phyloP scores from a whole-genome alignment of 35 echinoderm and acorn worm species.

The Heliocidaris tuberculata region DNA sequence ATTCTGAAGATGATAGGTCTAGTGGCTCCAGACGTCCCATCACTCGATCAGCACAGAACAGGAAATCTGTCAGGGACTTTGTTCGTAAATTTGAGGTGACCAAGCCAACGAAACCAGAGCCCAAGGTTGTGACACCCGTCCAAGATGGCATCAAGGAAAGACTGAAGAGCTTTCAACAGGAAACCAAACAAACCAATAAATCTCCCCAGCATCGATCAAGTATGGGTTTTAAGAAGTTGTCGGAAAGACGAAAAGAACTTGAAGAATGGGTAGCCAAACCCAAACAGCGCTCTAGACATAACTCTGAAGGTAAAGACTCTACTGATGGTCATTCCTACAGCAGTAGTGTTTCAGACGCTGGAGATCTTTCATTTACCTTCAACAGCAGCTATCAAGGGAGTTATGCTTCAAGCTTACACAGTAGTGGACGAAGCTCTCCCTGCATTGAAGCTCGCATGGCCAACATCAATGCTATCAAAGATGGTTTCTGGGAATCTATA shows the following conservation, averaged over 20 bases:
- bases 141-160: conserved; percentile 61
- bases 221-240: conserved; percentile 64
- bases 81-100: conserved; percentile 65
- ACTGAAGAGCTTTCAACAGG: conserved; percentile 63
- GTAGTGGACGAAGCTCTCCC: conserved; percentile 63
- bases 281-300: conserved; percentile 37
- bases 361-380: conserved; percentile 24
- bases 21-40: background rate
- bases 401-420: conserved; percentile 69
- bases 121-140: conserved; percentile 60
- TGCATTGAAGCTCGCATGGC: conserved; percentile 36
- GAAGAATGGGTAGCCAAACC: conserved; percentile 74
- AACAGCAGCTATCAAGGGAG: conserved; percentile 54
- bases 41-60: conserved; percentile 17
- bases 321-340: conserved; percentile 40
- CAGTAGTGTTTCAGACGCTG: conserved; percentile 51
- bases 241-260: conserved; percentile 68
- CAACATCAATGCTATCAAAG: conserved; percentile 27
- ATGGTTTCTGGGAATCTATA: conserved; percentile 31
- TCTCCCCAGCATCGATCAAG: conserved; percentile 29
- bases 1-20: conserved; percentile 60
- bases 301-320: conserved; percentile 44
- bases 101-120: background rate
- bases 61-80: conserved; percentile 65
- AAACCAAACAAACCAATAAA: conserved; percentile 43